phyloP scores from a whole-genome alignment of 1,140 invertebrate genomes.

The Zaprionus taronus region DNA sequence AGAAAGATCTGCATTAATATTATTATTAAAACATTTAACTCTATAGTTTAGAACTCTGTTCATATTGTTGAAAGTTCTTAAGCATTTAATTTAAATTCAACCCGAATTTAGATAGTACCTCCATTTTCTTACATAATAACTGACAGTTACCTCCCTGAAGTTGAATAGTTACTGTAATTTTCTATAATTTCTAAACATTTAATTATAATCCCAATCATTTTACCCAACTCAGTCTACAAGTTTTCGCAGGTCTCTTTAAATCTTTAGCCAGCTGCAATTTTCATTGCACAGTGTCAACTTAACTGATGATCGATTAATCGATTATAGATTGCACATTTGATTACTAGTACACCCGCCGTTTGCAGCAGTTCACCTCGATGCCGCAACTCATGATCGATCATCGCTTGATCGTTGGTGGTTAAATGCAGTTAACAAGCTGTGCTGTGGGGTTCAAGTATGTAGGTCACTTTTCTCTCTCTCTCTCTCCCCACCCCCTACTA shows the following conservation, averaged over 20 bases:
- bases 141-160: too few relatives aligned
- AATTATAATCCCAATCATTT: background rate
- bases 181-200: too few relatives aligned
- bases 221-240: background rate
- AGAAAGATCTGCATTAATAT: too few relatives aligned
- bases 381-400: conserved; percentile 3
- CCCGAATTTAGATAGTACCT: too few relatives aligned
- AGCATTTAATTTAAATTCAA: too few relatives aligned
- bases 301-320: conserved; percentile 13
- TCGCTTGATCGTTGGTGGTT: background rate
- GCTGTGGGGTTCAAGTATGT: background rate
- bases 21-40: too few relatives aligned
- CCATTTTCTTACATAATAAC: too few relatives aligned
- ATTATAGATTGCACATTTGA: conserved; percentile 21
- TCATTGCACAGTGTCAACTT: conserved; percentile 1
- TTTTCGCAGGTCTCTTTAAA: background rate
- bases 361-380: conserved; percentile 27
- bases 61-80: too few relatives aligned
- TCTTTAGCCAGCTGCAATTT: background rate
- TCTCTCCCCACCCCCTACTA: background rate
- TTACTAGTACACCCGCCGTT: conserved; percentile 8
- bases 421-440: background rate
- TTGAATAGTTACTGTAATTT: too few relatives aligned
- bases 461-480: conserved; percentile 35
- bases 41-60: too few relatives aligned